Base-by-base conservation (phyloP, 2,797 vertebrate genomes). In the Amblyopsis hoosieri region DNA sequence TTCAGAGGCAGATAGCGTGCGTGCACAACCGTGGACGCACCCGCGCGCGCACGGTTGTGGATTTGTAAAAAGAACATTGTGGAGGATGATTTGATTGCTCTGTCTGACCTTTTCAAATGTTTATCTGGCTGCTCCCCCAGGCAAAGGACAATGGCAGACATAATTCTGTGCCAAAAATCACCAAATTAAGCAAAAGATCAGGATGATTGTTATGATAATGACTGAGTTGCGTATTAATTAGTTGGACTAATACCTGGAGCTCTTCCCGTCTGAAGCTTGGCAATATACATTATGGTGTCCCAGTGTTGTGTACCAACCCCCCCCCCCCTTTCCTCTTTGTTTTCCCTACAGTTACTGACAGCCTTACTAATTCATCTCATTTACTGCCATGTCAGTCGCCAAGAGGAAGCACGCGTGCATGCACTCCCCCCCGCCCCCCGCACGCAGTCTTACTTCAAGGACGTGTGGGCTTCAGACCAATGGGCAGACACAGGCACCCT, bases 31-130 rank as follows among this genome's bases (percentile, higher is more conserved):
- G 23, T 23, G 23, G 23, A 23, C 3, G 23, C 23, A 29, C 23
- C 2, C 23, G 3, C 23, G 0, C 23, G 3, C 23, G 72, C 67
- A 82, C 29, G 55, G 63, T 48, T 45, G 71, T 69, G 74, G 72
- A 82, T 81, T 81, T 82, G 66, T 45, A 54, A 75, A 75, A 12
- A 52, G 74, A 81, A 81, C 57, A 71, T 55, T 46, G 73, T 53
- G 51, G 64, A 56, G 63, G 64, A 77, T 72, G 67, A 86, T 84
- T 87, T 87, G 81, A 89, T 87, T 78, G 67, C 74, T 75, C 70
- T 79, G 45, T 74, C 76, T 87, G 77, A 87, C 80, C 84, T 90
- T 90, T 88, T 57, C 19, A 47, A 14, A 66, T 78, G 83, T 87
- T 88, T 74, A 81, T 75, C 69, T 60, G n/a, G 13, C 15, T 77